Evolutionary conservation across 2,113 vertebrate genomes (phyloP), one percentile per base, ranked within the genome.

Genomic region (Aramus guarauna): DNA sequence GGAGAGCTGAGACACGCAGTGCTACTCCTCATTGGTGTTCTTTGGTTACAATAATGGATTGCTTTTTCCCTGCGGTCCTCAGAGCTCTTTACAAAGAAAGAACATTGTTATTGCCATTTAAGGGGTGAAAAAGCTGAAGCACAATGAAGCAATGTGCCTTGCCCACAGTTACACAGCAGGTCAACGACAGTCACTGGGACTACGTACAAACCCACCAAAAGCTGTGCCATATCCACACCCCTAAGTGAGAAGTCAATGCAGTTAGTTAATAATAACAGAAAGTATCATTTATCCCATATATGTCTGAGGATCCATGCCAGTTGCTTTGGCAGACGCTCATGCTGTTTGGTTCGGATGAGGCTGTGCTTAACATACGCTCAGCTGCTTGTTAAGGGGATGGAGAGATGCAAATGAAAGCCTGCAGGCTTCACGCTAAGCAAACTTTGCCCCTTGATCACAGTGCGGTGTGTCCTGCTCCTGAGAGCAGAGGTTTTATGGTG

Each of bases 381-480:
- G 37, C 34, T 58, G 77, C 77, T 69, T 62, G 71, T 78, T 91
- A 89, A 69, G 0, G 0, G 58, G 71, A 62, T 24, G 17, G 53
- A 88, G 66, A 85, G 53, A 92, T 30, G 45, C 29, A 92, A 92
- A 91, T 50, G 18, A 89, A 92, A 96, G 36, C 62, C 92, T 52
- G 50, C 58, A 66, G 66, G n/a, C 88, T 82, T 72, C 64, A 78
- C 43, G 48, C 26, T 6, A 75, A 69, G 66, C 45, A 73, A 63
- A 64, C 30, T 87, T 92, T 1, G 0, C 77, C 39, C 77, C 88
- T 92, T 87, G 86, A 72, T 96, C 89, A 78, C 53, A 58, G 41
- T 0, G 0, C 48, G 69, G 58, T 29, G 13, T 50, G 73, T 85
- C 56, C 58, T 72, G 58, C 37, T 89, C 58, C 62, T 85, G 58